Base-by-base conservation (phyloP, 2,888 invertebrate species). In the Microplitis manilae region DNA sequence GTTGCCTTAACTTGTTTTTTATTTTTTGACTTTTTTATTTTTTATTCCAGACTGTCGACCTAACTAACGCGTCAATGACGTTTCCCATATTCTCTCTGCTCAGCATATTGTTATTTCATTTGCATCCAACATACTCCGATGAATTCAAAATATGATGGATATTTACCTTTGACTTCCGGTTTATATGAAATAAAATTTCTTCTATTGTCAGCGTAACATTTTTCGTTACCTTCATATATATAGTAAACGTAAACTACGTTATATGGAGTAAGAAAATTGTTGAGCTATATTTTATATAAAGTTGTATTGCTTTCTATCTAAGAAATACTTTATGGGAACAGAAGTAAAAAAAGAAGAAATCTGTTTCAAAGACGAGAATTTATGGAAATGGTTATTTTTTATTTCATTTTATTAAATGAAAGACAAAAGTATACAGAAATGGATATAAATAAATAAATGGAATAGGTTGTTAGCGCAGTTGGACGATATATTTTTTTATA, bases 101-200 rank as follows among this genome's bases (percentile, higher is more conserved):
- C 50, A 50, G 50, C 50, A 50, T 50, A 50, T 50, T 50, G 50
- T 50, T 50, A 50, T 50, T 50, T 50, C 50, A 50, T 50, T 50
- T 50, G 50, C 50, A 50, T 50, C 50, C 50, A 13, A 50, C 50
- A 50, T 50, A 50, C 50, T 13, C 13, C 13, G 50, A 13, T 50
- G 13, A 50, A 50, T 50, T 50, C 50, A 13, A 50, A 50, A 50
- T 50, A 50, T 50, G 13, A 50, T 50, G 50, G 50, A 50, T 50
- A 50, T 50, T 50, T 50, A 50, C 50, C 50, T 50, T 50, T 50
- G 50, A 50, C 50, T 50, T 50, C 50, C 50, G 50, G 50, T 50
- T 50, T 50, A 50, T 50, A 50, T 50, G 50, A 50, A 50, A 50
- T 50, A 50, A 50, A 50, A 50, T 50, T 50, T 50, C 50, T 13